Conservation (phyloP, 2,888 invertebrate species). For the Aromia moschata region DNA sequence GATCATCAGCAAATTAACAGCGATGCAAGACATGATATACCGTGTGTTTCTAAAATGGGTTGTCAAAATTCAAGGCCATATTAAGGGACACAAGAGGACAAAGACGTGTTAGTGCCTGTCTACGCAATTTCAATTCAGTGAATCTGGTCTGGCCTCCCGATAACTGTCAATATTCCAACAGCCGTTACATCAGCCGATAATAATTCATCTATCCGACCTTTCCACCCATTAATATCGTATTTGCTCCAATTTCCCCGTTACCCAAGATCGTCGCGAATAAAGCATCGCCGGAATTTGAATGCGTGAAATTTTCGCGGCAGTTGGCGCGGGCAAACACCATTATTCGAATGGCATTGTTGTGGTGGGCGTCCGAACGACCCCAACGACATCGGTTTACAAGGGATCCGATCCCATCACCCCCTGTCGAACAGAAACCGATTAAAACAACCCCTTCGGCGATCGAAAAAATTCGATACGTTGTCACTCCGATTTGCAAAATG, state of each 20-base stretch:
- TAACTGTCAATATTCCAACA: not conserved
- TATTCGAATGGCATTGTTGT: slow-evolving; percentile 53
- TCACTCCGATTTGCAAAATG: slow-evolving; percentile 61
- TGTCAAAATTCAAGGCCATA: not conserved
- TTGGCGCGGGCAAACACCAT: slow-evolving; percentile 42
- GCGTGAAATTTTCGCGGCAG: slow-evolving; percentile 40
- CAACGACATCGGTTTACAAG: slow-evolving; percentile 59
- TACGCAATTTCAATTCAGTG: not conserved
- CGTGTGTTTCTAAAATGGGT: no score
- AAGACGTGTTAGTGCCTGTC: not conserved
- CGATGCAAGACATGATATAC: no score
- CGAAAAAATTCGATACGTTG: slow-evolving; percentile 63
- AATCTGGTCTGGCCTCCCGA: not conserved
- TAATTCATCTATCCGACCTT: not conserved
- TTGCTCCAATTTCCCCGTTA: slow-evolving; percentile 7
- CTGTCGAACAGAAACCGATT: slow-evolving; percentile 60
- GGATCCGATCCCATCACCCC: slow-evolving; percentile 58
- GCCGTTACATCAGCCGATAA: slow-evolving; percentile 17
- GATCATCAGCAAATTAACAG: no score
- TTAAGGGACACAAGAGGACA: not conserved
- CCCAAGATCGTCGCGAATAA: slow-evolving; percentile 17
- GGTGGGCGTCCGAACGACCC: slow-evolving; percentile 60
- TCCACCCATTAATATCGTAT: slow-evolving; percentile 7
- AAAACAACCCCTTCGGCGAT: slow-evolving; percentile 62
- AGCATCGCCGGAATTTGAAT: slow-evolving; percentile 23